Evolutionary conservation across 1,140 invertebrate genomes (phyloP).

Genomic region (Papilio helenus): DNA sequence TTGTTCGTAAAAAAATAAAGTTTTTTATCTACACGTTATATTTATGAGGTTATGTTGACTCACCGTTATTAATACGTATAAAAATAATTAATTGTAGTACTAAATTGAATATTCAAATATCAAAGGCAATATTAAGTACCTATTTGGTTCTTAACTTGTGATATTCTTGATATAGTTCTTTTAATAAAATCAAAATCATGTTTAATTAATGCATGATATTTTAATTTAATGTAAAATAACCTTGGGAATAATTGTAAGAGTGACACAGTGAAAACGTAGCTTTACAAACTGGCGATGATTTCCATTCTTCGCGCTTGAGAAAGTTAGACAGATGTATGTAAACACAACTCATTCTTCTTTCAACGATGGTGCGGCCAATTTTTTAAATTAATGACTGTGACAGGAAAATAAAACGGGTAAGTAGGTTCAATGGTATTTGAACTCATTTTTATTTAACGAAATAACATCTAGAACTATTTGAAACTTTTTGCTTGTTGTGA

Average conservation of each 20-base stretch:
- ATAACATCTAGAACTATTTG: conserved; percentile 18
- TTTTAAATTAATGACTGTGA: conserved; percentile 40
- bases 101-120: background rate
- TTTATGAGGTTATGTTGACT: background rate
- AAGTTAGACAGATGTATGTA: conserved; percentile 48
- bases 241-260: background rate
- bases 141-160: background rate
- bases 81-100: background rate
- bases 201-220: background rate
- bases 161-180: background rate
- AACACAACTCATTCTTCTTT: conserved; percentile 52
- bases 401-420: conserved; percentile 34
- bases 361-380: conserved; percentile 35
- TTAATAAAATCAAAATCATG: background rate
- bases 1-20: conserved; percentile 18
- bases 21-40: background rate
- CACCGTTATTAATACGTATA: background rate
- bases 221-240: conserved; percentile 2
- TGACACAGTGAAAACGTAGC: conserved; percentile 29
- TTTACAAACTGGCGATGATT: conserved; percentile 55
- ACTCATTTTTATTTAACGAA: conserved; percentile 34
- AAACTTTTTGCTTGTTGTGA: background rate
- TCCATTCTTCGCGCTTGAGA: conserved; percentile 60
- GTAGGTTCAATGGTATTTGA: conserved; percentile 31
- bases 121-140: too few species aligned